A percentile compares a stretch with the other conserved stretches of the same genome.
Evolutionary conservation across 1,140 invertebrate species (phyloP).

Genomic region (Hesperophylax magnus): DNA sequence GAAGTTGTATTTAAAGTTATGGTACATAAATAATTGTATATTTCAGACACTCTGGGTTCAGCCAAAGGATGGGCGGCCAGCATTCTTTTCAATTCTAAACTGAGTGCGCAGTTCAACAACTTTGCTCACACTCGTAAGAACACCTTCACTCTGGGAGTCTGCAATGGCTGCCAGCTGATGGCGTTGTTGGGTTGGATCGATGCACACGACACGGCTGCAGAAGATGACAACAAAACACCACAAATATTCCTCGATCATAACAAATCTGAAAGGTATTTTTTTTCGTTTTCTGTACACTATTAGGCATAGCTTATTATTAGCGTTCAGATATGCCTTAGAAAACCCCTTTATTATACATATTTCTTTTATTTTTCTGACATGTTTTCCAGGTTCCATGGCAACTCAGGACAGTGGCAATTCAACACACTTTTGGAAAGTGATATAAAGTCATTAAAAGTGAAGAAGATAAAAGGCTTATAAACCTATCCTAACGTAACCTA

Average conservation of each 20-base stretch:
- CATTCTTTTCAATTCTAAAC: constrained; percentile 80
- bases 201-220: constrained; percentile 58
- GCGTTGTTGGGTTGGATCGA: constrained; percentile 85
- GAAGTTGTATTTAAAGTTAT: no score
- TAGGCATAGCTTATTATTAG: no score
- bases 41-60: constrained; percentile 93
- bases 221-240: constrained; percentile 63
- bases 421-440: no score
- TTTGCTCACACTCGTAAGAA: constrained; percentile 80
- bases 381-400: no score
- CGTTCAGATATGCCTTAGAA: no score
- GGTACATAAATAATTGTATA: background rate
- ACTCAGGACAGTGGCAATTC: no score
- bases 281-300: background rate
- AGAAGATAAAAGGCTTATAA: no score
- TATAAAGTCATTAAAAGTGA: no score
- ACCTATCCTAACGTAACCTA: no score
- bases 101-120: constrained; percentile 78
- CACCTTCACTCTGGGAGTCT: constrained; percentile 97
- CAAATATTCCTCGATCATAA: constrained; percentile 89
- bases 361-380: no score
- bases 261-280: constrained; percentile 77
- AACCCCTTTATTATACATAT: no score
- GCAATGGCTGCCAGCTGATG: constrained; percentile 98
- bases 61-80: constrained; percentile 98